Conservation (phyloP, 2,797 vertebrate genomes). For the Paramormyrops hopkinsi region DNA sequence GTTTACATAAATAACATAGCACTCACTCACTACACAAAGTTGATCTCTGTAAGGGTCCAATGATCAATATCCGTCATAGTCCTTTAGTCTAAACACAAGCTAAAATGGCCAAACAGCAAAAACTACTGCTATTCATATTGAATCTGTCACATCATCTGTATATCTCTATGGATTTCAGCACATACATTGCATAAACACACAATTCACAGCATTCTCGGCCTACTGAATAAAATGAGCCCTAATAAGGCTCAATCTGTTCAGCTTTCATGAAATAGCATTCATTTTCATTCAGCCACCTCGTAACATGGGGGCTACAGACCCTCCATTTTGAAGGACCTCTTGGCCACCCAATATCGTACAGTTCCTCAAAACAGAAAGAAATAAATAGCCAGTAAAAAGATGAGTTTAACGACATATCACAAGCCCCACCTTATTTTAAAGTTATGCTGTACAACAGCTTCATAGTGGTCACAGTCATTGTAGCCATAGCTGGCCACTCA, state of each 20-base stretch:
- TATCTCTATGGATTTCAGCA: background rate
- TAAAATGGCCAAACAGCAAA: background rate
- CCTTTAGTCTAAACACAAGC: background rate
- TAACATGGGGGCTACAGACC: background rate
- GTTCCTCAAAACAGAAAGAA: background rate
- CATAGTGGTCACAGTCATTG: background rate
- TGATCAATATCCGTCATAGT: background rate
- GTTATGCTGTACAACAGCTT: background rate
- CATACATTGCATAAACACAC: background rate
- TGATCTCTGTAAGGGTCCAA: background rate
- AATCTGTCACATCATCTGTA: background rate
- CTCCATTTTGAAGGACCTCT: background rate
- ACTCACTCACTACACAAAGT: background rate
- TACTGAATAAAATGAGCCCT: background rate
- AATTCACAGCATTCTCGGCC: background rate
- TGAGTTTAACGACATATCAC: background rate
- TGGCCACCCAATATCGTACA: background rate
- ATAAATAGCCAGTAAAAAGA: background rate
- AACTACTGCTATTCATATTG: background rate
- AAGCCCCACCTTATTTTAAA: background rate
- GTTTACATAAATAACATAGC: background rate
- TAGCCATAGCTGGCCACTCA: background rate
- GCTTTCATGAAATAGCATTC: background rate
- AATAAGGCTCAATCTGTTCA: background rate
- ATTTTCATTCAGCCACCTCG: background rate